Evolutionary conservation across 2,113 vertebrate species (phyloP).

Genomic region (Collichthys lucidus): DNA sequence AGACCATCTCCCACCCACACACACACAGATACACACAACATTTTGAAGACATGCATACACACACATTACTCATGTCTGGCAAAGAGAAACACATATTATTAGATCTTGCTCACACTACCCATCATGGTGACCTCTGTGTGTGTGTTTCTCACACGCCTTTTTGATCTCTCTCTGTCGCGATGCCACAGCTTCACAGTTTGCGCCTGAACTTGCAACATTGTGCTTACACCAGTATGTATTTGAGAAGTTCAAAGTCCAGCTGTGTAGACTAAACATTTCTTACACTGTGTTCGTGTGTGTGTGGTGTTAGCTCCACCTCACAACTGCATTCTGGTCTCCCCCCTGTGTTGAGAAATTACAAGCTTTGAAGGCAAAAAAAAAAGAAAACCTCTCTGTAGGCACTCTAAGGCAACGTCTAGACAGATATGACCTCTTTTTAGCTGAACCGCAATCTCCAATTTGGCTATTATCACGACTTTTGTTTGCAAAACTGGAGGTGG

Average conservation of each 20-base stretch:
- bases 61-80: constrained; percentile 62
- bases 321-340: constrained; percentile 2
- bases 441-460: constrained; percentile 4
- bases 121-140: neutral
- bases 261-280: constrained; percentile 82
- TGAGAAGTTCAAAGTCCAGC: constrained; percentile 67
- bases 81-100: constrained; percentile 43
- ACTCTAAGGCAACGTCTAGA: constrained; percentile 28
- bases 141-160: constrained; percentile 13
- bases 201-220: constrained; percentile 34
- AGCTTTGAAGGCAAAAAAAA: constrained; percentile 34
- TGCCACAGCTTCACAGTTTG: constrained; percentile 51
- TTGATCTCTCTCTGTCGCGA: constrained; percentile 34
- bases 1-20: neutral
- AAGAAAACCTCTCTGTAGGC: constrained; percentile 19
- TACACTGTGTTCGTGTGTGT: constrained; percentile 47
- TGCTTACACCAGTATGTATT: constrained; percentile 68
- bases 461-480: neutral
- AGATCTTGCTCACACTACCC: constrained; percentile 19
- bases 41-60: constrained; percentile 27
- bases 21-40: constrained; percentile 8
- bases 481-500: neutral
- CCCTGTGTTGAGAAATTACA: constrained; percentile 44
- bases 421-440: constrained; percentile 13
- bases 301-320: constrained; percentile 56